Conservation (phyloP, 2,113 vertebrate genomes). For the Nansenia antarctica region DNA sequence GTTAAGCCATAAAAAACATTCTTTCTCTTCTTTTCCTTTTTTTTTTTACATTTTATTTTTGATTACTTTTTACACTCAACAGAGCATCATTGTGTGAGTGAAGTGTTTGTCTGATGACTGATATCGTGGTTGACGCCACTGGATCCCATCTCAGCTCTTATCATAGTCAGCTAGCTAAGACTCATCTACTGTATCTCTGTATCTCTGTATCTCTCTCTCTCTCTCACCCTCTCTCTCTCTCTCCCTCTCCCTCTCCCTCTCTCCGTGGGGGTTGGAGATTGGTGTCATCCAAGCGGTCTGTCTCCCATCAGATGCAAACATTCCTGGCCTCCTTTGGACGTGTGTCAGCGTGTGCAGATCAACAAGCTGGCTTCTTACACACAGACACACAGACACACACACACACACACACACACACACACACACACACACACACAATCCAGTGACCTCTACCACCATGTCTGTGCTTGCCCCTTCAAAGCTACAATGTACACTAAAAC, state of each 20-base stretch:
- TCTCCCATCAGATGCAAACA: no score
- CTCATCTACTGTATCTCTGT: background rate
- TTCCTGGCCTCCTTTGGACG: no score
- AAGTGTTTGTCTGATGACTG: constrained; percentile 13
- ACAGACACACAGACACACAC: background rate
- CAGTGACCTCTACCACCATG: background rate
- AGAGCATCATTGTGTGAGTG: constrained; percentile 16
- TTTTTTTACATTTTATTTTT: no score
- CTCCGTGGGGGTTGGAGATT: no score
- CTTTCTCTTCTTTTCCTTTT: no score
- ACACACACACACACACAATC: background rate
- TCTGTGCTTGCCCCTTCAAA: background rate
- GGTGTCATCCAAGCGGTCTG: no score
- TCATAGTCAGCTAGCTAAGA: constrained; percentile 20
- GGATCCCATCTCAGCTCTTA: constrained; percentile 42
- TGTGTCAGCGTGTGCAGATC: no score
- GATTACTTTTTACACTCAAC: no score
- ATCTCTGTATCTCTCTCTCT: constrained; percentile 13
- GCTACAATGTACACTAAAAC: no score
- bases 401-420: background rate
- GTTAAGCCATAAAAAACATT: constrained; percentile 44
- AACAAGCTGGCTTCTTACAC: no score
- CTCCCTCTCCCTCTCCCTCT: no score
- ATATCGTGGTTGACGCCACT: constrained; percentile 44
- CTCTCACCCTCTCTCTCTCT: background rate